These are phyloP conservation scores for Antrozous pallidus DNA, from an alignment of 2,797 vertebrate species.

Conservation along the genomic window DNA sequence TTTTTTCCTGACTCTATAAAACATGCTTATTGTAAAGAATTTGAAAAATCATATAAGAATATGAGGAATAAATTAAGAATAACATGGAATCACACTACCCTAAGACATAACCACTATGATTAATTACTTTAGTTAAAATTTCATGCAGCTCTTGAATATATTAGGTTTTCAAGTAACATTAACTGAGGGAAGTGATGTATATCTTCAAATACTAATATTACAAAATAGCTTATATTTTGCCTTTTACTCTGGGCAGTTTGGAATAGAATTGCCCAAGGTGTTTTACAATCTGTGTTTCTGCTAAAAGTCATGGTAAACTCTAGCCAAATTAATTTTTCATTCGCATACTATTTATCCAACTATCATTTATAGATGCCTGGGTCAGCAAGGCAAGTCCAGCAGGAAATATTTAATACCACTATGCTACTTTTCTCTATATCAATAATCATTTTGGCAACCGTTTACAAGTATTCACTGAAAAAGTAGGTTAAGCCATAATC, in stretches of 20 bases:
- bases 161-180: background rate
- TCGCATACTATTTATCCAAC: background rate
- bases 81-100: background rate
- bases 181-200: background rate
- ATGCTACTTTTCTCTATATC: background rate
- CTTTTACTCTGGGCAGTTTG: background rate
- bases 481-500: background rate
- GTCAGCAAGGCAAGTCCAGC: background rate
- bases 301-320: background rate
- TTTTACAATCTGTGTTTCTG: background rate
- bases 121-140: background rate
- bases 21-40: background rate
- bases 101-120: background rate
- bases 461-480: background rate
- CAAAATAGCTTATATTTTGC: background rate
- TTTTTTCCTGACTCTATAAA: background rate
- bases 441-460: background rate
- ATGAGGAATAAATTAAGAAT: constrained; percentile 15
- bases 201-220: background rate
- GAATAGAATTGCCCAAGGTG: background rate
- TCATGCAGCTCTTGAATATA: background rate
- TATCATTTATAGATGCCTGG: background rate
- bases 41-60: background rate
- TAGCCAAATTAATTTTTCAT: constrained; percentile 31
- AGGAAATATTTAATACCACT: background rate